phyloP scores from a whole-genome alignment of 1,140 invertebrate species.

The Aradophagus sp. region DNA sequence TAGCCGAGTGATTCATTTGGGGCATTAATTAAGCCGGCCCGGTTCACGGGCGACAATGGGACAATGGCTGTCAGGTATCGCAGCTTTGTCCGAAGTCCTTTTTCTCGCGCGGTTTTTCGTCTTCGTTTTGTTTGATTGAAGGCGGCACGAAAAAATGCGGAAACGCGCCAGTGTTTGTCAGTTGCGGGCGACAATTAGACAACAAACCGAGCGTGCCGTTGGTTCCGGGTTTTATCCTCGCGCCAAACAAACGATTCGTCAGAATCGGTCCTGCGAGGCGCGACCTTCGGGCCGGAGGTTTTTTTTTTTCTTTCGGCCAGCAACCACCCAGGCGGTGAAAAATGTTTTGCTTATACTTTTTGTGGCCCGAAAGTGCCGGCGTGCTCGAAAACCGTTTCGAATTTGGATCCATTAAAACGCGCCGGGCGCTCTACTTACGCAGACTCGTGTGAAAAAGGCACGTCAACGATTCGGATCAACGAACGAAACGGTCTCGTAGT shows the following conservation, averaged over 20 bases:
- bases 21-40: slow-evolving; percentile 40
- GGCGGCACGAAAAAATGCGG: slow-evolving; percentile 23
- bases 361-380: slow-evolving; percentile 10
- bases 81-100: slow-evolving; percentile 14
- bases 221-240: slow-evolving; percentile 36
- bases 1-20: slow-evolving; percentile 36
- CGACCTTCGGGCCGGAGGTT: slow-evolving; percentile 15
- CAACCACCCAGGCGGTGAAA: slow-evolving; percentile 31
- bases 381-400: slow-evolving; percentile 31
- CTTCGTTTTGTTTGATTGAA: not conserved
- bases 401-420: slow-evolving; percentile 26
- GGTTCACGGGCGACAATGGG: slow-evolving; percentile 14
- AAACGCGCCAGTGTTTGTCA: slow-evolving; percentile 37
- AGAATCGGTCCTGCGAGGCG: slow-evolving; percentile 18
- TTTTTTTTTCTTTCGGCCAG: slow-evolving; percentile 10
- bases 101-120: slow-evolving; percentile 1
- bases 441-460: too few relatives aligned
- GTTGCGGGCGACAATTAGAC: slow-evolving; percentile 43
- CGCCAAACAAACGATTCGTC: slow-evolving; percentile 40
- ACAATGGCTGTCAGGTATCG: slow-evolving; percentile 27
- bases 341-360: slow-evolving; percentile 40
- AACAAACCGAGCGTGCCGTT: slow-evolving; percentile 29
- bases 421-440: slow-evolving; percentile 9
- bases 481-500: too few relatives aligned
- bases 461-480: too few relatives aligned